Conservation (phyloP, 37 sponge, comb jelly and placozoan species). For the Eunapius fragilis region DNA sequence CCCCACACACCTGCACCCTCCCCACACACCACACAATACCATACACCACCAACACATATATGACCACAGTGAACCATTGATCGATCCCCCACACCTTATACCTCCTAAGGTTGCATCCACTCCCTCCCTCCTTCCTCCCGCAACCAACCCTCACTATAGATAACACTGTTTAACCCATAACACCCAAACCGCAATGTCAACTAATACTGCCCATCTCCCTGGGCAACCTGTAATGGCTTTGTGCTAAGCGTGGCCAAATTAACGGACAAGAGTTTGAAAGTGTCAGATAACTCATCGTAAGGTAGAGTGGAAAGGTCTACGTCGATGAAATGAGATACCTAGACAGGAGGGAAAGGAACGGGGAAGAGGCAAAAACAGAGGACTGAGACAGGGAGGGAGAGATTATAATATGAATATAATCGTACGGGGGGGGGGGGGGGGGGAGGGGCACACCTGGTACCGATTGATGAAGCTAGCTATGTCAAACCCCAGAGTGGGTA, state of each 20-base stretch:
- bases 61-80: too few species aligned
- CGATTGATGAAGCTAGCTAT: slow-evolving; percentile 67
- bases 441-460: slow-evolving; percentile 44
- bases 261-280: background rate
- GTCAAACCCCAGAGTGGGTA: slow-evolving; percentile 73
- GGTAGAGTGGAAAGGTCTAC: slow-evolving; percentile 45
- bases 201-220: background rate
- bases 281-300: slow-evolving; percentile 22
- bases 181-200: too few species aligned
- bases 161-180: background rate
- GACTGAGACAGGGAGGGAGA: background rate
- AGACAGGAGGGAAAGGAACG: background rate
- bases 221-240: slow-evolving; percentile 1
- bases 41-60: too few species aligned
- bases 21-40: too few species aligned
- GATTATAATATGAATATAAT: too few species aligned
- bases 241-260: slow-evolving; percentile 9
- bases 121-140: too few species aligned
- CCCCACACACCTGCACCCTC: too few species aligned
- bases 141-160: background rate
- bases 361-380: background rate
- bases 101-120: too few species aligned
- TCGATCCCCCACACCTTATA: too few species aligned
- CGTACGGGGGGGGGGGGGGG: background rate
- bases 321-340: slow-evolving; percentile 63